phyloP scores from a whole-genome alignment of 2,113 vertebrate species.

The Ailurus styani region DNA sequence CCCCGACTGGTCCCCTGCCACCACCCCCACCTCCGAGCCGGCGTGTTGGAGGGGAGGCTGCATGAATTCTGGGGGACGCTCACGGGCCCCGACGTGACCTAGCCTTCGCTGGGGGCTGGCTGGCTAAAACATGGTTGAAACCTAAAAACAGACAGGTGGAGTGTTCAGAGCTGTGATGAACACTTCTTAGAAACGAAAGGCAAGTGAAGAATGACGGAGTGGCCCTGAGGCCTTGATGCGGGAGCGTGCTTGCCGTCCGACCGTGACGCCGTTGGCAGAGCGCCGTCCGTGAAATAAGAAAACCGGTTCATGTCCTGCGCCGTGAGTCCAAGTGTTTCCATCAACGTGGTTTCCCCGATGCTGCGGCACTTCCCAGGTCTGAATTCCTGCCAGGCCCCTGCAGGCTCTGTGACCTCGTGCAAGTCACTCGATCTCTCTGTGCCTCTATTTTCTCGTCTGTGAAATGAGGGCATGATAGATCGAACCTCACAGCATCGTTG shows the following conservation, averaged over 20 bases:
- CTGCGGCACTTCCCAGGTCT: accelerated
- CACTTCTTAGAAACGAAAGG: background rate
- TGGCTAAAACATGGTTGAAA: background rate
- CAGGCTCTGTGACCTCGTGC: background rate
- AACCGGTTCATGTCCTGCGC: background rate
- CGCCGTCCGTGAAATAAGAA: background rate
- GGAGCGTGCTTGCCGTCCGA: accelerated
- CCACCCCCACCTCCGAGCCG: background rate
- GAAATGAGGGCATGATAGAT: background rate
- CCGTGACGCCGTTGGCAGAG: accelerated
- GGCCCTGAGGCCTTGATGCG: background rate
- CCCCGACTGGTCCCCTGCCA: background rate
- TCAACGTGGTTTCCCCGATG: background rate
- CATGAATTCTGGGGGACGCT: background rate
- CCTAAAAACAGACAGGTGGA: background rate
- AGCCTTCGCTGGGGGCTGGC: background rate
- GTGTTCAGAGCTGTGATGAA: background rate
- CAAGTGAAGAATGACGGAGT: background rate
- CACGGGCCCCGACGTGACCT: background rate
- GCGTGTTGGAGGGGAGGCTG: background rate
- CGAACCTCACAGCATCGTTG: background rate
- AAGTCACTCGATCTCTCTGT: background rate
- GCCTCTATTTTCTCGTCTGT: background rate
- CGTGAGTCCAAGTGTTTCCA: background rate
- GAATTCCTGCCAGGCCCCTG: background rate